These are phyloP conservation scores for Eurosta solidaginis DNA, from an alignment of 1,140 invertebrate genomes.

Conservation along the genomic window DNA sequence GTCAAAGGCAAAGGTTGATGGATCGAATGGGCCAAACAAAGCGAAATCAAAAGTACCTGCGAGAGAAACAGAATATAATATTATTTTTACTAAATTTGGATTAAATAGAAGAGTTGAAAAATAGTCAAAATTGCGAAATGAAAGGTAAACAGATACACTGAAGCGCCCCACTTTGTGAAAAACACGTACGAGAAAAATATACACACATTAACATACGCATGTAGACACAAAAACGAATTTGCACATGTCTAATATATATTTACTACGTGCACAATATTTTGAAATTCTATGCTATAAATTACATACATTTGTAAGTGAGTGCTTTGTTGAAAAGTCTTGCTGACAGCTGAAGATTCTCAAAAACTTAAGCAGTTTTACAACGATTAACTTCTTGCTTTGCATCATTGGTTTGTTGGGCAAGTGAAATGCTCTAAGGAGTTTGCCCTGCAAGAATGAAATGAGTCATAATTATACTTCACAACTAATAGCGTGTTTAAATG, in stretches of 20 bases:
- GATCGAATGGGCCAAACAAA: no score
- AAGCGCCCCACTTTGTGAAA: no score
- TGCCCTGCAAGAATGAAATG: no score
- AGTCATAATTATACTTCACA: no score
- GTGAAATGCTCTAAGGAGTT: no score
- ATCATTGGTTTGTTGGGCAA: no score
- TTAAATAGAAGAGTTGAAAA: no score
- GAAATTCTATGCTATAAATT: neutral
- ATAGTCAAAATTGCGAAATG: neutral
- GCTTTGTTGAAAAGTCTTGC: slow-evolving; percentile 10
- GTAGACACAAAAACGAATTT: neutral
- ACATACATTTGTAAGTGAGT: neutral
- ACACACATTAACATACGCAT: neutral
- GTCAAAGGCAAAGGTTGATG: no score
- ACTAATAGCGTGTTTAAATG: no score
- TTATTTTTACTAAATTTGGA: neutral
- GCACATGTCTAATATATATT: neutral
- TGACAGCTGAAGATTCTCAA: neutral
- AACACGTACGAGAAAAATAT: neutral
- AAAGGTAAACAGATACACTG: neutral
- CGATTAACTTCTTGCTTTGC: no score
- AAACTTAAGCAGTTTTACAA: slow-evolving; percentile 3
- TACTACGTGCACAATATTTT: no score
- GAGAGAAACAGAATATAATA: neutral
- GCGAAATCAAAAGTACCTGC: neutral